Base-by-base conservation (phyloP, 2,888 invertebrate species). In the Nomada ferruginata region DNA sequence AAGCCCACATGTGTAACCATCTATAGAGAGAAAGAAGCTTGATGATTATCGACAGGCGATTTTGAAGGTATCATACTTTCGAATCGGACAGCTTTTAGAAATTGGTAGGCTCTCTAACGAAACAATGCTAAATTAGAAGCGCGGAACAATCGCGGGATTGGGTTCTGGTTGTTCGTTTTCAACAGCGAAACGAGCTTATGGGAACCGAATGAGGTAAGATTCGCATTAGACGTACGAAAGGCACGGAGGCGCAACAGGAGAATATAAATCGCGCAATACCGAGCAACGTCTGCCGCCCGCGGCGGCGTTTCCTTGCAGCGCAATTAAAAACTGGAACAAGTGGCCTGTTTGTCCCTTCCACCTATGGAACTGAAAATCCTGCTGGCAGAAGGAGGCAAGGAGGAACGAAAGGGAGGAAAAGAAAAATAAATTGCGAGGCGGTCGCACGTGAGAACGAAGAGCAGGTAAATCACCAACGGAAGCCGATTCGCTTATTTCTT, bases 241-340 rank as follows among this genome's bases (percentile, higher is more conserved):
- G 59, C 68, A 72, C 63, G 76, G 66, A 76, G 79, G 77, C 83
- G 87, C 86, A 83, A 83, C 84, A 84, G 84, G 76, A 79, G 76
- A 88, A 84, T 81, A 85, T 76, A 86, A 87, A 83, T 89, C 84
- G 84, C 84, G 84, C 87, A 87, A 87, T 74, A 83, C 72, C 52
- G 63, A 68, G 59, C 53, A 55, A 68, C 70, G 83, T 84, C 77
- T 76, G 70, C 79, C 82, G 74, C 79, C 61, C 18, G 65, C 68
- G 53, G 79, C 80, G 80, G 73, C 74, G 76, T 86, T 89, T 89
- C 86, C 86, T 76, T 57, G 47, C 64, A 53, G 72, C 81, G 87
- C 84, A 89, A 91, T 91, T 90, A 89, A 89, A 90, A 91, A 89
- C 87, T 87, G 84, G 84, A 84, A 88, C 87, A 63, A 68, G 70